Base-by-base conservation (phyloP, 37 sponge, comb jelly and placozoan species). In the Chondrosia reniformis region DNA sequence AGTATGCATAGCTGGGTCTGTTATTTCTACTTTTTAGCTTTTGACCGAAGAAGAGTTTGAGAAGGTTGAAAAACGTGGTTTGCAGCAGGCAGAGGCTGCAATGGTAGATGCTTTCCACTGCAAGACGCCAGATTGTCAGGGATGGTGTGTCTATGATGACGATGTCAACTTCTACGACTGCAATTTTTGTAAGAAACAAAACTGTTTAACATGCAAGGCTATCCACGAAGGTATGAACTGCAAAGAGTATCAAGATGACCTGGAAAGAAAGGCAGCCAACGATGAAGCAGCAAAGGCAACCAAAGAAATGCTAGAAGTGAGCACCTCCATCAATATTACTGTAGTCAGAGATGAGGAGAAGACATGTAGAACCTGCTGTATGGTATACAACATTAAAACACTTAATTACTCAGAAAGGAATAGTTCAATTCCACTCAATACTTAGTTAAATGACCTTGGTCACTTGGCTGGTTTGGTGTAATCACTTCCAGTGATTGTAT, bases 231-330 rank as follows among this genome's bases (percentile, higher is more conserved):
- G 78, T 7, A 89, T 87, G 96, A 89, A 96, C 86, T 96, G 96
- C 54, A 79, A 96, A 79, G 87, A 96, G 85, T 96, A 96, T 67
- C 96, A 96, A 58, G 96, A 96, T 21, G 96, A 96, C 85, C 54
- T 96, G 30, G 77, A 77, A 79, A 85, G 80, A 33, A 86, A 87
- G 33, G 93, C 96, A 21, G 90, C 82, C 63, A 96, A 96, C 61
- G 96, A 96, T 67, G 86, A 82, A 19, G 91, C 93, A 59, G 96
- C 96, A 32, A 86, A 76, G 64, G 85, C 81, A 1, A 96, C 96
- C 5, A 89, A 96, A 43, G 57, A 84, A 34, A 89, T 96, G 90
- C 74, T 96, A 44, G 96, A 96, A 74, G 94, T 94, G 55, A 39
- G 82, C n/a, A n/a, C n/a, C n/a, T n/a, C n/a, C n/a, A n/a, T n/a